Evolutionary conservation across 2,888 invertebrate genomes (phyloP).

Genomic region (Diarsia brunnea): DNA sequence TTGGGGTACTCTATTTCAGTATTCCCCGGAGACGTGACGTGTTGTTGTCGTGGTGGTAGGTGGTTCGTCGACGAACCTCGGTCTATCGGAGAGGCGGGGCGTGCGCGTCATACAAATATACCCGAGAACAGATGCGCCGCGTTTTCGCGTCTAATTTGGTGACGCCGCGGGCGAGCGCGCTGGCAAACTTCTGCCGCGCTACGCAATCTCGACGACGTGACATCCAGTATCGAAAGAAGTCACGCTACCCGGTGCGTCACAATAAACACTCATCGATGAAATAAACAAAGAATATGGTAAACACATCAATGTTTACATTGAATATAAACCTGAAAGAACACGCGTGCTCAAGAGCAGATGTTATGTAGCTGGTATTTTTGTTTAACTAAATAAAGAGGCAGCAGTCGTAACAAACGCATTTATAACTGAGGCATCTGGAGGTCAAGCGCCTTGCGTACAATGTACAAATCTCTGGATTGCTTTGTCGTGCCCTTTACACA

Average conservation of each 20-base stretch:
- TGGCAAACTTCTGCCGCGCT: constrained; percentile 65
- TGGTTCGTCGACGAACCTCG: constrained; percentile 77
- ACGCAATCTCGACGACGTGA: constrained; percentile 78
- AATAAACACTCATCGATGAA: constrained; percentile 52
- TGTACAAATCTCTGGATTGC: constrained; percentile 50
- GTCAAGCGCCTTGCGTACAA: constrained; percentile 22
- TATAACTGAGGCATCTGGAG: constrained; percentile 39
- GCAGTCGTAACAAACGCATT: constrained; percentile 41
- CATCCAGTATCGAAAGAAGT: constrained; percentile 58
- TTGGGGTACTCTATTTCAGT: constrained; percentile 74
- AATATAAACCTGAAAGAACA: constrained; percentile 57
- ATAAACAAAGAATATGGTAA: constrained; percentile 69
- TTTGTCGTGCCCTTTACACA: constrained; percentile 67
- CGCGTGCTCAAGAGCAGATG: constrained; percentile 28
- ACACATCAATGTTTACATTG: constrained; percentile 72
- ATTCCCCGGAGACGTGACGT: constrained; percentile 75
- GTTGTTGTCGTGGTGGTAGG: constrained; percentile 70
- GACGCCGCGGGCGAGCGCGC: constrained; percentile 77
- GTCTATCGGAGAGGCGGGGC: constrained; percentile 81
- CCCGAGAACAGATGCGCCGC: constrained; percentile 71
- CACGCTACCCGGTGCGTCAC: constrained; percentile 71
- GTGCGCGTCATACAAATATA: constrained; percentile 83
- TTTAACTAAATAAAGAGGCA: constrained; percentile 28
- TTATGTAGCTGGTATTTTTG: constrained; percentile 38
- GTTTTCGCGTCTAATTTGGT: constrained; percentile 88